Conservation (phyloP, 1,140 invertebrate species). For the Copidosoma floridanum region DNA sequence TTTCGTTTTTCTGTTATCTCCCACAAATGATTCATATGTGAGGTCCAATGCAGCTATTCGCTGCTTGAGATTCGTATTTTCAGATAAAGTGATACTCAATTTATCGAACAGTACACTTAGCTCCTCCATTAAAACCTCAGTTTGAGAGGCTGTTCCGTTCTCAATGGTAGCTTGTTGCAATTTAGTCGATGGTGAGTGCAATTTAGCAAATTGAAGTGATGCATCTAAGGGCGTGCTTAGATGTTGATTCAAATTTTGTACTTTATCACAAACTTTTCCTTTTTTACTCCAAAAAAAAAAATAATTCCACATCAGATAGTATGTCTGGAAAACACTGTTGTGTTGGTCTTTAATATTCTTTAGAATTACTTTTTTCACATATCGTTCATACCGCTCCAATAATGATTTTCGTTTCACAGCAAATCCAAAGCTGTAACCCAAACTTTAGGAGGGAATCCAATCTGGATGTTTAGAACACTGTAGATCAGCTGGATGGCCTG, state of each 20-base stretch:
- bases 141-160: not conserved
- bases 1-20: slow-evolving; percentile 1
- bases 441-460: not conserved
- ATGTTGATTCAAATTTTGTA: no score
- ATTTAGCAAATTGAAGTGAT: no score
- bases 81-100: no score
- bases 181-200: no score
- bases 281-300: not conserved
- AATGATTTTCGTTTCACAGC: not conserved
- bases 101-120: not conserved
- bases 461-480: not conserved
- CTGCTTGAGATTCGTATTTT: no score
- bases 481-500: no score
- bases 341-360: no score
- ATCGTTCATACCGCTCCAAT: not conserved
- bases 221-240: no score
- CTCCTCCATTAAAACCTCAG: not conserved
- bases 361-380: not conserved
- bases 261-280: not conserved
- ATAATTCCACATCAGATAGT: not conserved
- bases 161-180: no score
- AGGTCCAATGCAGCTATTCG: no score
- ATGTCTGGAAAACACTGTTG: not conserved
- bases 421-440: not conserved
- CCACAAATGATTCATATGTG: not conserved